phyloP scores from a whole-genome alignment of 35 echinoderm and acorn worm species.

The Chiridota heheva region DNA sequence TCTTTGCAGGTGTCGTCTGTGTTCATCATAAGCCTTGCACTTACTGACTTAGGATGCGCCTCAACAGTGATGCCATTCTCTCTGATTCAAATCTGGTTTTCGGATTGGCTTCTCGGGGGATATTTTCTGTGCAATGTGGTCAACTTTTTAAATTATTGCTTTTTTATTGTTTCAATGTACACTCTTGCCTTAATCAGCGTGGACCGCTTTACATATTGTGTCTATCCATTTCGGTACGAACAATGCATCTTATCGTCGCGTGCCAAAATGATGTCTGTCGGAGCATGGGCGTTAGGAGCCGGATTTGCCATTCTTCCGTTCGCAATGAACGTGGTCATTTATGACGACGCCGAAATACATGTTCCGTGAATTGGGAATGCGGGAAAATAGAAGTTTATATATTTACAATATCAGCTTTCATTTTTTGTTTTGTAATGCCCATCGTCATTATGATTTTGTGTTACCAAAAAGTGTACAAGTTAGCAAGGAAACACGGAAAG shows the following conservation, averaged over 20 bases:
- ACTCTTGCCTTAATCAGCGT: slow-evolving; percentile 59
- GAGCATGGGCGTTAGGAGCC: slow-evolving; percentile 38
- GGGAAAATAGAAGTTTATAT: neutral
- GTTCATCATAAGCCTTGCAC: slow-evolving; percentile 64
- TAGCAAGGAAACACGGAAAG: slow-evolving; percentile 45
- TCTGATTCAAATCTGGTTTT: slow-evolving; percentile 34
- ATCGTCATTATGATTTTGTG: slow-evolving; percentile 40
- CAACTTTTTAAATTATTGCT: slow-evolving; percentile 73
- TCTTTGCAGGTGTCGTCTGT: slow-evolving; percentile 53
- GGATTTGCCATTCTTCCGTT: slow-evolving; percentile 42
- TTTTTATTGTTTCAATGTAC: slow-evolving; percentile 75
- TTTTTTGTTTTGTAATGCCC: slow-evolving; percentile 48
- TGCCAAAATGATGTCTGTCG: neutral
- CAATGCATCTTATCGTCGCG: neutral
- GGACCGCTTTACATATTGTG: slow-evolving; percentile 59
- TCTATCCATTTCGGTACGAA: slow-evolving; percentile 53
- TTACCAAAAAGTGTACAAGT: slow-evolving; percentile 48
- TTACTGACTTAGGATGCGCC: slow-evolving; percentile 59
- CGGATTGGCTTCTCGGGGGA: slow-evolving; percentile 43
- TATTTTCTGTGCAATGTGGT: slow-evolving; percentile 51
- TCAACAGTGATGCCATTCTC: slow-evolving; percentile 62
- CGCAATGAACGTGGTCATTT: slow-evolving; percentile 36
- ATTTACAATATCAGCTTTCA: slow-evolving; percentile 62
- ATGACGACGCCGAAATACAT: slow-evolving; percentile 65
- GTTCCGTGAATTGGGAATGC: slow-evolving; percentile 69